Percentiles rank a stretch among this genome's conserved stretches.
phyloP scores from a whole-genome alignment of 1,140 invertebrate genomes.

The Zophobas morio region DNA sequence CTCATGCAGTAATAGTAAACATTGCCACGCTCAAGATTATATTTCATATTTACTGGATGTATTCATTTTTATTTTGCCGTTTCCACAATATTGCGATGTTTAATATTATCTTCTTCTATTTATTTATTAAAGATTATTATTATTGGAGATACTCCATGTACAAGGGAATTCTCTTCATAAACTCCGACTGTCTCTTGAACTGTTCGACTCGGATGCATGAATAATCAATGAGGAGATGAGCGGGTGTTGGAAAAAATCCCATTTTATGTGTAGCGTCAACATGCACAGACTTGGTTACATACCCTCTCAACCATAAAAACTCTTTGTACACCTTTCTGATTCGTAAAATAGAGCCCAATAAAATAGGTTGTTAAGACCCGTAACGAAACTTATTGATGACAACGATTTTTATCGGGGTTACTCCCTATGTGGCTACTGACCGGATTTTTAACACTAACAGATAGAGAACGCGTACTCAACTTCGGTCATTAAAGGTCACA shows the following conservation, averaged over 20 bases:
- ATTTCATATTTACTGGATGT: too few species aligned
- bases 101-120: too few species aligned
- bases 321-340: conserved; percentile 18
- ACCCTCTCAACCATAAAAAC: not conserved
- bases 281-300: not conserved
- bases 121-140: too few species aligned
- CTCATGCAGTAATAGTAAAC: too few species aligned
- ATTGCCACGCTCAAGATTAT: too few species aligned
- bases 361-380: conserved; percentile 1
- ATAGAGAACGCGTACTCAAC: not conserved
- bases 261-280: conserved; percentile 1
- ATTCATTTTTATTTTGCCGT: too few species aligned
- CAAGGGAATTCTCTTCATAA: conserved; percentile 28
- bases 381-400: not conserved
- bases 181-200: not conserved
- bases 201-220: conserved; percentile 9
- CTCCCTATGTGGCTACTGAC: not conserved
- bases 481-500: too few species aligned
- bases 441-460: not conserved
- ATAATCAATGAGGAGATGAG: conserved; percentile 29
- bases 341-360: conserved; percentile 26
- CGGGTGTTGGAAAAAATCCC: conserved; percentile 6
- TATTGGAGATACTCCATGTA: not conserved
- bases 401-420: not conserved
- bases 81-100: too few species aligned